Base-by-base conservation (phyloP, 2,113 vertebrate species). In the Plestiodon gilberti region DNA sequence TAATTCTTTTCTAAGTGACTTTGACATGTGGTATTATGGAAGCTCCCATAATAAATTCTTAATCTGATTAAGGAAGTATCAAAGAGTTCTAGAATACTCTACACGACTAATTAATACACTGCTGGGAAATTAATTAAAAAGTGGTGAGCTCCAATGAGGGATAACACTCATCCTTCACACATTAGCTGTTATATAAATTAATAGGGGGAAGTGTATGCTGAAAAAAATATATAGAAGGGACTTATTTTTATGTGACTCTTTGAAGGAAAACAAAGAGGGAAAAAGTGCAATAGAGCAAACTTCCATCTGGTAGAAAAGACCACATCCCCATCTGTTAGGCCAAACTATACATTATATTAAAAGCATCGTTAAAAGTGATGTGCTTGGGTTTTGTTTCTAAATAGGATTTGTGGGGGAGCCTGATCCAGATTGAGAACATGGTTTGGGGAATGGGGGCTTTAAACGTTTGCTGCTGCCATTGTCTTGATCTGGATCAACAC, bases 61-160 rank as follows among this genome's bases (percentile, higher is more conserved):
- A 91, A 91, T 94, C 89, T 95, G 90, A 92, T 95, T 94, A 95
- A 86, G 71, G 79, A 90, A 93, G 71, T 93, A 87, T 91, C 82
- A 93, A 93, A 94, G 92, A 95, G 77, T 96, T 95, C 89, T 93
- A 94, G 86, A 90, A 57, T 90, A 90, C 85, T 92, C 86, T 83
- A 82, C 20, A 77, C 87, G 89, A 90, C 93, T 95, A 95, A 96
- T 96, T 95, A 96, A 95, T 91, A 89, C 6, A 93, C 96, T 92
- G 91, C 93, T 96, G 94, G 84, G 95, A 95, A 96, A 96, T 93
- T 96, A 96, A 96, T 96, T 96, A 94, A 92, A 92, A 92, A 82
- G 77, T 85, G 87, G 91, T 79, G 89, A 75, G 25, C 83, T 88
- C 83, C 57, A 82, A 91, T 90, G 85, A 92, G 83, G 84, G 86